A percentile compares a stretch with the other conserved stretches of the same genome.
These are phyloP conservation scores for Perithous albicinctus DNA, from an alignment of 2,888 invertebrate species.

Conservation along the genomic window DNA sequence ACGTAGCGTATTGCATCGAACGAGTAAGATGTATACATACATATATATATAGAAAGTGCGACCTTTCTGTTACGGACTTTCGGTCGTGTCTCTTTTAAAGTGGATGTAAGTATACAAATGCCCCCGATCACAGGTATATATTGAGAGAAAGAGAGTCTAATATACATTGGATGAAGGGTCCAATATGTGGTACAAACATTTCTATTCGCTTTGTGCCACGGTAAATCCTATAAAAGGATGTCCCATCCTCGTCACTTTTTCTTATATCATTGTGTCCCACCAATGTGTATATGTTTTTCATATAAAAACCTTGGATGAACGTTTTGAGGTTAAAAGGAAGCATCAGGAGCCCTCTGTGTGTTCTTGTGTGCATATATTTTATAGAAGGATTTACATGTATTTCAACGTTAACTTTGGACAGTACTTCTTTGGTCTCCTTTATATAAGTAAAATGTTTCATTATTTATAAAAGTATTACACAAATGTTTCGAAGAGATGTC, in stretches of 20 bases:
- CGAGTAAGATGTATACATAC: conserved; percentile 27
- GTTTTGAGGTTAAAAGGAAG: conserved; percentile 16
- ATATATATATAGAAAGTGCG: too few species aligned
- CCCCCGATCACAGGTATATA: conserved; percentile 21
- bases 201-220: conserved; percentile 56
- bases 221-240: conserved; percentile 40
- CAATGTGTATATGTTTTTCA: not conserved
- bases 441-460: conserved; percentile 68
- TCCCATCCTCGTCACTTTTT: conserved; percentile 8
- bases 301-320: not conserved
- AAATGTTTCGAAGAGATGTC: conserved; percentile 12
- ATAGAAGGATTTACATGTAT: conserved; percentile 51
- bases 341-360: conserved; percentile 24
- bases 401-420: conserved; percentile 48
- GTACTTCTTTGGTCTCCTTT: conserved; percentile 67
- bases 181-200: conserved; percentile 4
- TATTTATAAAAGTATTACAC: conserved; percentile 74
- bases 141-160: conserved; percentile 4
- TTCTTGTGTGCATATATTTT: too few species aligned
- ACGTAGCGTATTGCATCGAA: conserved; percentile 43
- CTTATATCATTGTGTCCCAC: conserved; percentile 15
- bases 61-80: conserved; percentile 40
- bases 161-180: conserved; percentile 28
- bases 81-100: conserved; percentile 56
- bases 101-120: conserved; percentile 46